These are phyloP conservation scores for Meta bourneti DNA, from an alignment of 2,888 invertebrate genomes.

Conservation along the genomic window DNA sequence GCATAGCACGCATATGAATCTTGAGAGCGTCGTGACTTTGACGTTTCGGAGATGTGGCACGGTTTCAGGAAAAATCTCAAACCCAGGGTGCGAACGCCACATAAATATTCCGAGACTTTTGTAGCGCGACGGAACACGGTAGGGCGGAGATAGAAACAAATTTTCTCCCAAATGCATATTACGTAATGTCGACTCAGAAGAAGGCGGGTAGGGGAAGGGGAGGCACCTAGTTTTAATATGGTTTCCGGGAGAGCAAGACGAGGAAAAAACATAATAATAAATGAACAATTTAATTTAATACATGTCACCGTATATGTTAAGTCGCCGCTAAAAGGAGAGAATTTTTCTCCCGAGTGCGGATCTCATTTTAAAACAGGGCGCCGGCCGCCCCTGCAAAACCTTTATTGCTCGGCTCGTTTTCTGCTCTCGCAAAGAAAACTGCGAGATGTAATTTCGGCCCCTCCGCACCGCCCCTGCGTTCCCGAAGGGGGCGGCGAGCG, in stretches of 20 bases:
- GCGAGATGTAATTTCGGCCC: slow-evolving; percentile 72
- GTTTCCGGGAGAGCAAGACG: slow-evolving; percentile 10
- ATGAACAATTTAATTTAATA: slow-evolving; percentile 76
- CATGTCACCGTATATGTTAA: slow-evolving; percentile 74
- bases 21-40: too few relatives aligned
- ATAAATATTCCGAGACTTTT: slow-evolving; percentile 25
- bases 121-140: slow-evolving; percentile 24
- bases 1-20: too few relatives aligned
- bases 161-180: slow-evolving; percentile 71
- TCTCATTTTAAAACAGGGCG: slow-evolving; percentile 70
- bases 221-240: slow-evolving; percentile 65
- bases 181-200: slow-evolving; percentile 64
- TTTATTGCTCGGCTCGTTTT: slow-evolving; percentile 55
- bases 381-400: slow-evolving; percentile 48
- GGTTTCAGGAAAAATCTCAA: too few relatives aligned
- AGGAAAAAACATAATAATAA: slow-evolving; percentile 73
- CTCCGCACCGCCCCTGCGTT: background rate
- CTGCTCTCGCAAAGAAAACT: slow-evolving; percentile 65
- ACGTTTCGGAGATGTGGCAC: too few relatives aligned
- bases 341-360: slow-evolving; percentile 57
- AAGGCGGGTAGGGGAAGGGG: background rate
- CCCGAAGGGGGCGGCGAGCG: slow-evolving; percentile 20
- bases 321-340: slow-evolving; percentile 43
- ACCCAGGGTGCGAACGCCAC: background rate
- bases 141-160: slow-evolving; percentile 58